phyloP scores from a whole-genome alignment of 2,888 invertebrate species.

The Megaustenia siamemsis region DNA sequence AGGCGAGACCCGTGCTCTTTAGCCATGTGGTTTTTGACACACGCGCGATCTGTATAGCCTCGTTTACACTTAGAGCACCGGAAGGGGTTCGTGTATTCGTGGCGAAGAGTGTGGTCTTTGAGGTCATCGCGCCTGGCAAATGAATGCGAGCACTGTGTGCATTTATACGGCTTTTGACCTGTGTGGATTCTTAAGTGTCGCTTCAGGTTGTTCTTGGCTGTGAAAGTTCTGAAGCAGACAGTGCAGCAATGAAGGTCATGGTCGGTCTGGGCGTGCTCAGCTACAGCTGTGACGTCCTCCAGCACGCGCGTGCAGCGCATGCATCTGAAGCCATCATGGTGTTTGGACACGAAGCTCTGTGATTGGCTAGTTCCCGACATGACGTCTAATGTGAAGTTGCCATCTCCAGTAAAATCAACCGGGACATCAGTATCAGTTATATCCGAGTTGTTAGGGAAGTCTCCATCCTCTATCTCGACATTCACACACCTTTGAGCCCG shows the following conservation, averaged over 20 bases:
- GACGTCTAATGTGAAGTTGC: conserved; percentile 6
- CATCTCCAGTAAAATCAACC: conserved; percentile 44
- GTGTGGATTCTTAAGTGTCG: conserved; percentile 71
- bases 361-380: conserved; percentile 14
- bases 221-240: conserved; percentile 69
- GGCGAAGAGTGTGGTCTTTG: conserved; percentile 71
- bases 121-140: conserved; percentile 72
- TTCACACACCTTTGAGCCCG: background rate
- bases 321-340: conserved; percentile 60
- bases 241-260: conserved; percentile 69
- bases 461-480: background rate
- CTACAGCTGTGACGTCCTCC: conserved; percentile 60
- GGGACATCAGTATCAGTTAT: conserved; percentile 40
- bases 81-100: conserved; percentile 69
- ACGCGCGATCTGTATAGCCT: conserved; percentile 71
- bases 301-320: conserved; percentile 64
- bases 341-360: conserved; percentile 30
- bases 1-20: conserved; percentile 67
- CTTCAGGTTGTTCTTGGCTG: conserved; percentile 70
- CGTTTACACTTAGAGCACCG: conserved; percentile 67
- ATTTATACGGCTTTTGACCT: conserved; percentile 69
- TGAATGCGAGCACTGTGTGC: conserved; percentile 65
- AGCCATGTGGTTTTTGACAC: conserved; percentile 66
- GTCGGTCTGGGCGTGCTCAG: conserved; percentile 64
- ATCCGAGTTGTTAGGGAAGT: conserved; percentile 26